phyloP scores from a whole-genome alignment of 2,888 invertebrate species.

The Drosophila cracens region DNA sequence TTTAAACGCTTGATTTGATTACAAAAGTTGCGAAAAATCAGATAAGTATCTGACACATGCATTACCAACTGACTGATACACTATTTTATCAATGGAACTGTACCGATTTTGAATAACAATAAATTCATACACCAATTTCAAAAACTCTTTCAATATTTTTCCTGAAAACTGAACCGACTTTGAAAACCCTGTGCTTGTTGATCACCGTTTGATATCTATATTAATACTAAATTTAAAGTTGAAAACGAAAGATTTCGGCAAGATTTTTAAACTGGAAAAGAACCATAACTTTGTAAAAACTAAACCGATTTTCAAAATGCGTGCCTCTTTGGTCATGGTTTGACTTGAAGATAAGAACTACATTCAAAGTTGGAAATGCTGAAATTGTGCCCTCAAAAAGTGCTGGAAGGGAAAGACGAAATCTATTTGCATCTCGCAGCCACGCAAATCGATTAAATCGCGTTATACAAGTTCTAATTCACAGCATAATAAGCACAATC shows the following conservation, averaged over 20 bases:
- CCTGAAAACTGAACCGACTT: not conserved
- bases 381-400: not conserved
- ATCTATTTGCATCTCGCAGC: not conserved
- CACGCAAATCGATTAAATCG: not conserved
- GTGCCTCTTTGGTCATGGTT: not conserved
- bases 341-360: not conserved
- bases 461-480: conserved; percentile 1
- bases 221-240: not conserved
- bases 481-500: not conserved
- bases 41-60: not conserved
- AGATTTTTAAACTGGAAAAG: not conserved
- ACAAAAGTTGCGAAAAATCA: not conserved
- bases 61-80: not conserved
- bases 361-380: not conserved
- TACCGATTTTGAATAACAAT: not conserved
- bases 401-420: not conserved
- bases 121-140: not conserved
- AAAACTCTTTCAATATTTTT: not conserved
- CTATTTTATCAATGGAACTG: not conserved
- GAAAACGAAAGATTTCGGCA: not conserved
- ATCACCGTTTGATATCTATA: not conserved
- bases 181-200: not conserved
- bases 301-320: not conserved
- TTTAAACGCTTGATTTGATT: conserved; percentile 41
- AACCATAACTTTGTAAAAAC: not conserved